A percentile compares a stretch with the other conserved stretches of the same genome.
phyloP scores from a whole-genome alignment of 2,888 invertebrate genomes.

The Eupithecia exiguata region DNA sequence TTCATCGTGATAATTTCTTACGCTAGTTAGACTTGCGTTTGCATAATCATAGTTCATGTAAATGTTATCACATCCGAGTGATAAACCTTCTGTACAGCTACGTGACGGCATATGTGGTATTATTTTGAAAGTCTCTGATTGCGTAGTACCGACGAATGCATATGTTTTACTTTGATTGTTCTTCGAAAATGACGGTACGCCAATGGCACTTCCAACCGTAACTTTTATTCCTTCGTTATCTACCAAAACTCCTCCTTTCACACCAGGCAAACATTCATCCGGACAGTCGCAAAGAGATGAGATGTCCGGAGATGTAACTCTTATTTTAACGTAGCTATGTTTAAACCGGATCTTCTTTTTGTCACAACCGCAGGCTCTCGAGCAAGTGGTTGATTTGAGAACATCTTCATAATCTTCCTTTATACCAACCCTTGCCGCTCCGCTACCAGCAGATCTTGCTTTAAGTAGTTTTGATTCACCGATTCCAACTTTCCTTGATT shows the following conservation, averaged over 20 bases:
- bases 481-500: constrained; percentile 51
- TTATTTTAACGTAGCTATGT: constrained; percentile 70
- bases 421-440: constrained; percentile 47
- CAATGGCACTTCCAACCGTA: constrained; percentile 64
- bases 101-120: too few species aligned
- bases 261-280: constrained; percentile 65
- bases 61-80: not conserved
- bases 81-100: not conserved
- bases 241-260: constrained; percentile 62
- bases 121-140: not conserved
- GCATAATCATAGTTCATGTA: constrained; percentile 23
- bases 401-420: constrained; percentile 60
- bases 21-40: not conserved
- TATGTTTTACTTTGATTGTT: constrained; percentile 29
- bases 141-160: not conserved
- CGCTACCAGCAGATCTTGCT: constrained; percentile 26
- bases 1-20: constrained; percentile 5
- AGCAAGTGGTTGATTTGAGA: constrained; percentile 66
- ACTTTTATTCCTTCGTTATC: constrained; percentile 71
- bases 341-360: constrained; percentile 72
- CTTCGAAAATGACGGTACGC: constrained; percentile 51
- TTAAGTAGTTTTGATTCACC: constrained; percentile 17
- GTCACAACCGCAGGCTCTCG: constrained; percentile 68
- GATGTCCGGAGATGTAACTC: constrained; percentile 70
- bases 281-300: constrained; percentile 67